phyloP scores from a whole-genome alignment of 2,888 invertebrate species.

The Cepaea hortensis region DNA sequence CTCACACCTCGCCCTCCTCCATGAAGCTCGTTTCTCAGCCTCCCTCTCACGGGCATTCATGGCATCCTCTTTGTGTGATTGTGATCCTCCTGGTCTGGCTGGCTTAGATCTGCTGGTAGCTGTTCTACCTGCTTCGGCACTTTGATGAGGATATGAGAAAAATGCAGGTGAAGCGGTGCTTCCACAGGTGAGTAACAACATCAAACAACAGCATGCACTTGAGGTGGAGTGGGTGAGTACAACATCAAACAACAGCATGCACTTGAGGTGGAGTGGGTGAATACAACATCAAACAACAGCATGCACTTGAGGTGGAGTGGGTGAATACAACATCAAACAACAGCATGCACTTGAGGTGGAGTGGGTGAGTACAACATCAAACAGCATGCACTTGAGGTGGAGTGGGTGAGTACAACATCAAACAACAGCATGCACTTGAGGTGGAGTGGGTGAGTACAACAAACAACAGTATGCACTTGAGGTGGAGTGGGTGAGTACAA shows the following conservation, averaged over 20 bases:
- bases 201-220: not conserved
- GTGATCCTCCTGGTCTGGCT: conserved; percentile 45
- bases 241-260: too few species aligned
- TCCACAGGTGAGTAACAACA: not conserved
- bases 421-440: too few species aligned
- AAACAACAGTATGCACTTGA: too few species aligned
- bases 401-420: too few species aligned
- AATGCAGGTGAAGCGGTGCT: not conserved
- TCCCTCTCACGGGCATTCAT: conserved; percentile 64
- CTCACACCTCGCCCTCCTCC: conserved; percentile 71
- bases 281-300: not conserved
- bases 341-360: too few species aligned
- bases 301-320: not conserved
- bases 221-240: not conserved
- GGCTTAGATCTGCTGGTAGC: not conserved
- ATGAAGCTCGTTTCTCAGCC: conserved; percentile 70
- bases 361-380: too few species aligned
- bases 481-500: too few species aligned
- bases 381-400: too few species aligned
- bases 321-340: not conserved
- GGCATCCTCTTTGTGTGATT: conserved; percentile 51
- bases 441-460: too few species aligned
- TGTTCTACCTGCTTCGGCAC: not conserved
- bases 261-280: too few species aligned
- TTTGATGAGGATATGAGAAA: conserved; percentile 6